Evolutionary conservation across 2,888 invertebrate genomes (phyloP).

Genomic region (Lasius platythorax): DNA sequence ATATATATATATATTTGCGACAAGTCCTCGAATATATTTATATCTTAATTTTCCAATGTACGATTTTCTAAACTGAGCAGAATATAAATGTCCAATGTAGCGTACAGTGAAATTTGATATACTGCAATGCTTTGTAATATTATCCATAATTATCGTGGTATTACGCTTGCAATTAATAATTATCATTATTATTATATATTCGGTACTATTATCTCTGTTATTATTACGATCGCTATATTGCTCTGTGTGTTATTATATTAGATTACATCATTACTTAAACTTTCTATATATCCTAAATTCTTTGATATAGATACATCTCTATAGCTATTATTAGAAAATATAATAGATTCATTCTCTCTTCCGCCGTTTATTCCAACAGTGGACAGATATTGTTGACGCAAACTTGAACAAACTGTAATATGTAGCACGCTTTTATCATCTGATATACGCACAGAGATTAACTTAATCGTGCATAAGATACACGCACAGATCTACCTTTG

Average conservation of each 20-base stretch:
- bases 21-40: not conserved
- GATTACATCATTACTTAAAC: not conserved
- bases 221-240: not conserved
- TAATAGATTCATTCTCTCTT: slow-evolving; percentile 5
- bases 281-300: not conserved
- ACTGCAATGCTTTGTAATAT: slow-evolving; percentile 25
- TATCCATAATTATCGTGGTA: slow-evolving; percentile 20
- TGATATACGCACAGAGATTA: slow-evolving; percentile 29
- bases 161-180: slow-evolving; percentile 37
- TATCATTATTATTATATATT: slow-evolving; percentile 5
- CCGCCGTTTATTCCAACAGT: not conserved
- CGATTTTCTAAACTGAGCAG: slow-evolving; percentile 7
- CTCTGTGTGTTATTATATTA: not conserved
- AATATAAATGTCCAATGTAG: not conserved
- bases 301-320: not conserved
- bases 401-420: not conserved
- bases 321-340: slow-evolving; percentile 23
- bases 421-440: not conserved
- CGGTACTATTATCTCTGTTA: slow-evolving; percentile 1
- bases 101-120: slow-evolving; percentile 18
- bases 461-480: slow-evolving; percentile 56
- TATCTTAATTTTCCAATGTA: not conserved
- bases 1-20: not conserved
- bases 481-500: slow-evolving; percentile 50
- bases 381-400: not conserved